These are phyloP conservation scores for Zophobas atratus DNA, from an alignment of 1,140 invertebrate species.

Conservation along the genomic window DNA sequence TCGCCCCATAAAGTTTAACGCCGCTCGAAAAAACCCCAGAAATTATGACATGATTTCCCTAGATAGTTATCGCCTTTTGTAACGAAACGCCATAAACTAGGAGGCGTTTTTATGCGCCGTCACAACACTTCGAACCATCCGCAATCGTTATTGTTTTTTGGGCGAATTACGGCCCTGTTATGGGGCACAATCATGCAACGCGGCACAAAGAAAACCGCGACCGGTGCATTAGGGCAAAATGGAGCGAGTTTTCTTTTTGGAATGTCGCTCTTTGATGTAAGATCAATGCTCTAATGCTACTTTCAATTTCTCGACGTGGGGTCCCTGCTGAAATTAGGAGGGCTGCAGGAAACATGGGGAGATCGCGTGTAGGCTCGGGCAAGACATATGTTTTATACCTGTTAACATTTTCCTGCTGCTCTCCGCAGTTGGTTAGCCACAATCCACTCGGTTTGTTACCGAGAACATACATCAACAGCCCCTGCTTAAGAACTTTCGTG, in stretches of 20 bases:
- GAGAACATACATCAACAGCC: conserved; percentile 18
- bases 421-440: conserved; percentile 37
- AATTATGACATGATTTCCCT: conserved; percentile 47
- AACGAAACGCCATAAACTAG: not conserved
- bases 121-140: conserved; percentile 11
- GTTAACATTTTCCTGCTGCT: conserved; percentile 44
- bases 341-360: conserved; percentile 44
- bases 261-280: conserved; percentile 11
- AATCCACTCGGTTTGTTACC: conserved; percentile 20
- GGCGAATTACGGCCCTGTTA: conserved; percentile 21
- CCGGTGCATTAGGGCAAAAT: conserved; percentile 7
- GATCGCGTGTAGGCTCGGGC: conserved; percentile 44
- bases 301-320: conserved; percentile 38
- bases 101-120: not conserved
- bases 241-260: not conserved
- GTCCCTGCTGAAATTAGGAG: conserved; percentile 43
- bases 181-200: conserved; percentile 24
- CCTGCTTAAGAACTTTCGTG: conserved; percentile 8
- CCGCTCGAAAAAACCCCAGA: conserved; percentile 31
- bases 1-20: conserved; percentile 43
- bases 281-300: conserved; percentile 25
- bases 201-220: conserved; percentile 1
- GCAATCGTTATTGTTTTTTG: conserved; percentile 23
- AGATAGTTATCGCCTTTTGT: conserved; percentile 48
- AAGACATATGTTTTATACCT: conserved; percentile 49